These are phyloP conservation scores for Oreochromis niloticus DNA, from an alignment of 2,113 vertebrate genomes.

Conservation along the genomic window DNA sequence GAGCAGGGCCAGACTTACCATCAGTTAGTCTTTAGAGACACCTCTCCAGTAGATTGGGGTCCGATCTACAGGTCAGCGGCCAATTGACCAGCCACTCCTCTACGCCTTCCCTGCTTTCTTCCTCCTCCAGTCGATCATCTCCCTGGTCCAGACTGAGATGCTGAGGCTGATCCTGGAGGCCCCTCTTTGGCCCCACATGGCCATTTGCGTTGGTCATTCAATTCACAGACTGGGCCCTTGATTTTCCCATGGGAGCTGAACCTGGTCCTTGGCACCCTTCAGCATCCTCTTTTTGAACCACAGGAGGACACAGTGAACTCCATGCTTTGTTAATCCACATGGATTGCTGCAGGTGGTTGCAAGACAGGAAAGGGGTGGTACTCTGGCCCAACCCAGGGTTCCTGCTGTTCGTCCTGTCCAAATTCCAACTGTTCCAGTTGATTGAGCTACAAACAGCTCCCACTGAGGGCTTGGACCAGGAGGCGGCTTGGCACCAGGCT, in stretches of 20 bases:
- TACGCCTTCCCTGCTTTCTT: neutral
- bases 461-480: neutral
- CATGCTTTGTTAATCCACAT: neutral
- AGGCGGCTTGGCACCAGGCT: neutral
- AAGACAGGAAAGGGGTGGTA: neutral
- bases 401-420: neutral
- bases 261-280: neutral
- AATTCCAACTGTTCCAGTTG: neutral
- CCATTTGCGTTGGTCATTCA: neutral
- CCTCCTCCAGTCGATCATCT: neutral
- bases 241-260: neutral
- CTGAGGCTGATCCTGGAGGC: neutral
- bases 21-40: neutral
- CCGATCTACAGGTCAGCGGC: neutral
- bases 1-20: neutral
- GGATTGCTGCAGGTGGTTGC: neutral
- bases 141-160: neutral
- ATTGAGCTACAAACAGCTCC: neutral
- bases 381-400: neutral
- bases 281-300: neutral
- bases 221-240: neutral
- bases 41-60: neutral
- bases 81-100: neutral
- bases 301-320: neutral
- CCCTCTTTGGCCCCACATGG: neutral